phyloP scores from a whole-genome alignment of 2,113 vertebrate species.

The Isichthys henryi region DNA sequence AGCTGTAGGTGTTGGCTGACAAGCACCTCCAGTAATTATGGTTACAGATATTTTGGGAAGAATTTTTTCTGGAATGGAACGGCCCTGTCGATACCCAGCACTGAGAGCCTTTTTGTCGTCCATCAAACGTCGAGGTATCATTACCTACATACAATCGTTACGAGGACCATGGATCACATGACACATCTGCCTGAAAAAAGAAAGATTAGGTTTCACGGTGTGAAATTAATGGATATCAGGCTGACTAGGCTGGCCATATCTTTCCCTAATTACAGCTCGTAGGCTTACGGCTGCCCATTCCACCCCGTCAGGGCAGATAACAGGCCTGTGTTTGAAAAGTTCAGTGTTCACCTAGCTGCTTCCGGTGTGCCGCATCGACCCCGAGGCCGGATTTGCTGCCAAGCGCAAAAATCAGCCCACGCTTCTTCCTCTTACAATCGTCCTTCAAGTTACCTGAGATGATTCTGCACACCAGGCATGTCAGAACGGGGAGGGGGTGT shows the following conservation, averaged over 20 bases:
- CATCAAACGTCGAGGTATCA: background rate
- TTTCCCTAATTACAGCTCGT: background rate
- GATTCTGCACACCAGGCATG: background rate
- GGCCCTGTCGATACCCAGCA: background rate
- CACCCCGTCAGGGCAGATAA: background rate
- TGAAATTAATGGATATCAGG: background rate
- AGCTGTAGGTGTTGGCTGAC: background rate
- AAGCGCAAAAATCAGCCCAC: background rate
- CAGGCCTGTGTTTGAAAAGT: background rate
- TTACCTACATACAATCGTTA: background rate
- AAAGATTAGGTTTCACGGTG: background rate
- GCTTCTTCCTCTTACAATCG: background rate
- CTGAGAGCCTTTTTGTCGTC: background rate
- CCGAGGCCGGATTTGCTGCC: background rate
- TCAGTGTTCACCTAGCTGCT: background rate
- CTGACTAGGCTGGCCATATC: background rate
- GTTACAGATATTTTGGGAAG: background rate
- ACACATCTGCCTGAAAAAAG: background rate
- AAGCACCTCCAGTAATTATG: background rate
- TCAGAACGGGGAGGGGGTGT: background rate
- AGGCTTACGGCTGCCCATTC: background rate
- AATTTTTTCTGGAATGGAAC: background rate
- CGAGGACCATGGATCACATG: background rate
- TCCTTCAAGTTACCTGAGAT: background rate
- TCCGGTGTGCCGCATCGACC: background rate